Evolutionary conservation across 2,797 vertebrate species (phyloP).

Genomic region (Apogon talboti): DNA sequence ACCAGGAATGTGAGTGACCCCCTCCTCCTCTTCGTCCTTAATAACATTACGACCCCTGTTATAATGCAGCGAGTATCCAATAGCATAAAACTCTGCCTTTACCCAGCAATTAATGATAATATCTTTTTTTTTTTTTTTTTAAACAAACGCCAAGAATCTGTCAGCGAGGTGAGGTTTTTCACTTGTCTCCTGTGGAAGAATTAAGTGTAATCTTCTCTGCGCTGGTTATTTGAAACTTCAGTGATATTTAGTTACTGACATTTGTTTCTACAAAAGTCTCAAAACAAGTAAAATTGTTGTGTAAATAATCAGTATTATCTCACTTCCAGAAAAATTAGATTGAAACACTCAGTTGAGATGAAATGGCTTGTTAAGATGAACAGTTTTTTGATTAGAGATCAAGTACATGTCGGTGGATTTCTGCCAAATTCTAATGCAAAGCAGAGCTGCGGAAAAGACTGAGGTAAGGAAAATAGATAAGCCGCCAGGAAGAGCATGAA

Average conservation of each 20-base stretch:
- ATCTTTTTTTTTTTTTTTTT: slow-evolving; percentile 10
- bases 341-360: slow-evolving; percentile 22
- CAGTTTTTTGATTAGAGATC: slow-evolving; percentile 9
- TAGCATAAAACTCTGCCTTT: slow-evolving; percentile 20
- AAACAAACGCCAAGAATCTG: slow-evolving; percentile 28
- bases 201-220: slow-evolving; percentile 22
- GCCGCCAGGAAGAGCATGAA: slow-evolving; percentile 20
- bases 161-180: slow-evolving; percentile 24
- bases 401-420: slow-evolving; percentile 17
- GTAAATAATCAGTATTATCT: slow-evolving; percentile 29
- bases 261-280: slow-evolving; percentile 30
- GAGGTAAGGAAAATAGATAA: slow-evolving; percentile 29
- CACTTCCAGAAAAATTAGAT: slow-evolving; percentile 6
- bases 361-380: slow-evolving; percentile 20
- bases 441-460: slow-evolving; percentile 18
- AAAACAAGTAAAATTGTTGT: slow-evolving; percentile 36
- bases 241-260: neutral
- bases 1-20: slow-evolving; percentile 70
- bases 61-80: slow-evolving; percentile 22
- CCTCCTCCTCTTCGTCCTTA: slow-evolving; percentile 41
- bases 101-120: slow-evolving; percentile 19
- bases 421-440: slow-evolving; percentile 44
- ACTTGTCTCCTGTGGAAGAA: neutral
- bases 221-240: slow-evolving; percentile 22
- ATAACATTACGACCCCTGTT: slow-evolving; percentile 18